Conservation (phyloP, 2,888 invertebrate genomes). For the Drosophila leonis region DNA sequence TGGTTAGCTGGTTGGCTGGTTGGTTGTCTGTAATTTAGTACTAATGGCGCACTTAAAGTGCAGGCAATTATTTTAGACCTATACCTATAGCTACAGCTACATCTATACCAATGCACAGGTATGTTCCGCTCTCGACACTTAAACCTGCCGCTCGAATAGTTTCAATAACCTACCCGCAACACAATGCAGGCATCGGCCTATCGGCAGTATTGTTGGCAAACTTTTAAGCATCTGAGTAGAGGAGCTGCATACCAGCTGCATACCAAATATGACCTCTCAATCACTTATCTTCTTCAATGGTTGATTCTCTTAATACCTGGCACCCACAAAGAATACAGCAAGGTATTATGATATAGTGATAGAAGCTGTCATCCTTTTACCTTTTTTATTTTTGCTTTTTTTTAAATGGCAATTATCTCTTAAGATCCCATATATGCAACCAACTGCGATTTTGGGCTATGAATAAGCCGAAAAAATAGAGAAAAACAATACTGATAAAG, state of each 20-base stretch:
- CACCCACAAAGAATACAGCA: rapidly evolving
- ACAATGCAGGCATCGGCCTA: constrained; percentile 23
- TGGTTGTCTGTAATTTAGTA: constrained; percentile 76
- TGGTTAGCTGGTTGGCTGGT: constrained; percentile 24
- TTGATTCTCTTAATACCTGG: not conserved
- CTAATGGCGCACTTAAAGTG: constrained; percentile 77
- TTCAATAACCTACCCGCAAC: constrained; percentile 35
- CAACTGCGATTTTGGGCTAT: not conserved
- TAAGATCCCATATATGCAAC: not conserved
- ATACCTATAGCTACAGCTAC: constrained; percentile 32
- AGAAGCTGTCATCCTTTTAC: not conserved
- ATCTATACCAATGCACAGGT: constrained; percentile 23
- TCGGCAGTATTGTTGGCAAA: constrained; percentile 22
- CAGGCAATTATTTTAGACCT: constrained; percentile 76
- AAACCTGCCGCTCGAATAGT: constrained; percentile 53
- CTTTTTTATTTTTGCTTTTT: not conserved
- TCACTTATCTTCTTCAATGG: not conserved
- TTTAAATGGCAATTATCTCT: not conserved
- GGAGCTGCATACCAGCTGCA: not conserved
- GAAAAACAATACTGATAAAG: constrained; percentile 7
- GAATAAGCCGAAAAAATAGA: constrained; percentile 19
- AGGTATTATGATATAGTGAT: not conserved
- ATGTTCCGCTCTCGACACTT: constrained; percentile 18
- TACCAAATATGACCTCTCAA: constrained; percentile 3
- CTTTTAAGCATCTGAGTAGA: not conserved